phyloP scores from a whole-genome alignment of 1,140 invertebrate genomes.

The Calephelis nemesis region DNA sequence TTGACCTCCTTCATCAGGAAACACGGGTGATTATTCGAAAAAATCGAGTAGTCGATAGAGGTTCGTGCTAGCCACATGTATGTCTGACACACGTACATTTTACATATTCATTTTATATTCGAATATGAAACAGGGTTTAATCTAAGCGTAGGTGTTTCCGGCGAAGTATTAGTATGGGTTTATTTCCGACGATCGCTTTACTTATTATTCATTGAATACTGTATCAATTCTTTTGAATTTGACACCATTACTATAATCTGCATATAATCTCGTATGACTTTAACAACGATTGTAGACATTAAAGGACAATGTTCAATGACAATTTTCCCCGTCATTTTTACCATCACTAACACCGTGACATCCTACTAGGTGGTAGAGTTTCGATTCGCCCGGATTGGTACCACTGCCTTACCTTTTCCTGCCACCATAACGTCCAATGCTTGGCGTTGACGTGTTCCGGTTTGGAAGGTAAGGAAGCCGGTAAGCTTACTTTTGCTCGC shows the following conservation, averaged over 20 bases:
- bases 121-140: not conserved
- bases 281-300: not conserved
- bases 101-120: conserved; percentile 10
- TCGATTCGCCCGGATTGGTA: not conserved
- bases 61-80: no score
- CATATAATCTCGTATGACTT: conserved; percentile 7
- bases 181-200: conserved; percentile 3
- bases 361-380: no score
- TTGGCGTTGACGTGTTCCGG: no score
- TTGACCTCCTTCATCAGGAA: no score
- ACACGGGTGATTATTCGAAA: no score
- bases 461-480: no score
- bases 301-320: not conserved
- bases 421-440: no score
- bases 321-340: no score
- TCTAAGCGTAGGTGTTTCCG: conserved; percentile 16
- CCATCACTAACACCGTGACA: not conserved
- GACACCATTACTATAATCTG: conserved; percentile 4
- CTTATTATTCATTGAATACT: conserved; percentile 10
- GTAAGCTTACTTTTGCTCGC: no score
- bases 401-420: no score
- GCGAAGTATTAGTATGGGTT: conserved; percentile 2
- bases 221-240: conserved; percentile 16
- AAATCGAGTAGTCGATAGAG: no score
- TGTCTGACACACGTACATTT: not conserved